A percentile compares a stretch with the other conserved stretches of the same genome.
These are phyloP conservation scores for Sinotaia quadrata DNA, from an alignment of 2,888 invertebrate species.

Conservation along the genomic window DNA sequence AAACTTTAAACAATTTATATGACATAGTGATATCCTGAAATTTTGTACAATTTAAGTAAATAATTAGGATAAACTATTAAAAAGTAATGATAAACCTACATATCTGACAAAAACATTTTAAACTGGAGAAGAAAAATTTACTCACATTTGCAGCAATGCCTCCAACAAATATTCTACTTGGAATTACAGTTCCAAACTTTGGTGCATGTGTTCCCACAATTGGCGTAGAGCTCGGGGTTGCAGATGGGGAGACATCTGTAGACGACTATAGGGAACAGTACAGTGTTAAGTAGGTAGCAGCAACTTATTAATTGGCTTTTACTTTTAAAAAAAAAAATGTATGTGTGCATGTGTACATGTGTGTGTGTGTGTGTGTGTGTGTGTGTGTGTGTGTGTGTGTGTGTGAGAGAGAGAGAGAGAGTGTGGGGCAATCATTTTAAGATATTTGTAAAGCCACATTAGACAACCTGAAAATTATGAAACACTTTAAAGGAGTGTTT, in stretches of 20 bases:
- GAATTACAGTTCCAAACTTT: conserved; percentile 85
- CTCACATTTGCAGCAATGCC: conserved; percentile 87
- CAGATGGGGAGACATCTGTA: conserved; percentile 62
- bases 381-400: conserved; percentile 1
- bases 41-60: no score
- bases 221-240: conserved; percentile 62
- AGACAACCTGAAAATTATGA: no score
- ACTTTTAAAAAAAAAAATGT: background rate
- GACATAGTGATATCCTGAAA: no score
- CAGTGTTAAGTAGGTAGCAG: no score
- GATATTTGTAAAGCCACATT: no score
- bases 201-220: conserved; percentile 63
- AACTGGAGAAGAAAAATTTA: no score
- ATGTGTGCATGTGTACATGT: background rate
- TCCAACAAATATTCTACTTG: conserved; percentile 95
- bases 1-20: no score
- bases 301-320: background rate
- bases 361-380: conserved; percentile 8
- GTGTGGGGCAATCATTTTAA: no score
- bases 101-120: no score
- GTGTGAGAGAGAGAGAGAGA: background rate
- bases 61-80: no score
- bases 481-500: no score
- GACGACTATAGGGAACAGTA: conserved; percentile 51
- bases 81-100: no score